A percentile compares a stretch with the other conserved stretches of the same genome.
These are phyloP conservation scores for Thamnaconus septentrionalis DNA, from an alignment of 2,113 vertebrate genomes.

Conservation along the genomic window DNA sequence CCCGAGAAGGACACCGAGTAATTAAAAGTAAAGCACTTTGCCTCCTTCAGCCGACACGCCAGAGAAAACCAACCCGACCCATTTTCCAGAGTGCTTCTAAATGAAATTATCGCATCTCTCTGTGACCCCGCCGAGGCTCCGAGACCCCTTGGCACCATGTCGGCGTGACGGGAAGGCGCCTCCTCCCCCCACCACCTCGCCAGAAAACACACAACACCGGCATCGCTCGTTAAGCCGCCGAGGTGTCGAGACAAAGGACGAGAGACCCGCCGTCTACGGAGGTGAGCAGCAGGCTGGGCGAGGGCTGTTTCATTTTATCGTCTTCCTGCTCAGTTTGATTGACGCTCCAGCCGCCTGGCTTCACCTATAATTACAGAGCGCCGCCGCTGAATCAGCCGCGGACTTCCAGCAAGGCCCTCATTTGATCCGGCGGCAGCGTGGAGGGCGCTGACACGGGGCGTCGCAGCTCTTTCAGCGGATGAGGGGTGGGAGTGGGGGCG, in stretches of 20 bases:
- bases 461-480: not conserved
- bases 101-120: no score
- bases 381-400: slow-evolving; percentile 57
- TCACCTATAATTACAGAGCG: slow-evolving; percentile 60
- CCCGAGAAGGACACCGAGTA: no score
- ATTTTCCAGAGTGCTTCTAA: no score
- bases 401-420: slow-evolving; percentile 15
- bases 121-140: no score
- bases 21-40: no score
- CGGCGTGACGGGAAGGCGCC: not conserved
- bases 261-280: slow-evolving; percentile 32
- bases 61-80: no score
- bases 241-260: slow-evolving; percentile 45
- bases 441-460: slow-evolving; percentile 11
- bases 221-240: slow-evolving; percentile 8
- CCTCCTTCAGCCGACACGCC: no score
- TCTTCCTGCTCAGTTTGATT: slow-evolving; percentile 26
- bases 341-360: slow-evolving; percentile 41
- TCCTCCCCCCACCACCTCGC: no score
- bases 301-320: slow-evolving; percentile 14
- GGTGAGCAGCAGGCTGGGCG: slow-evolving; percentile 46
- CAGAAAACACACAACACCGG: slow-evolving; percentile 1
- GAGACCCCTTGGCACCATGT: no score
- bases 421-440: slow-evolving; percentile 31
- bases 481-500: slow-evolving; percentile 22